Evolutionary conservation across 2,797 vertebrate genomes (phyloP).

Genomic region (Acropternis orthonyx): DNA sequence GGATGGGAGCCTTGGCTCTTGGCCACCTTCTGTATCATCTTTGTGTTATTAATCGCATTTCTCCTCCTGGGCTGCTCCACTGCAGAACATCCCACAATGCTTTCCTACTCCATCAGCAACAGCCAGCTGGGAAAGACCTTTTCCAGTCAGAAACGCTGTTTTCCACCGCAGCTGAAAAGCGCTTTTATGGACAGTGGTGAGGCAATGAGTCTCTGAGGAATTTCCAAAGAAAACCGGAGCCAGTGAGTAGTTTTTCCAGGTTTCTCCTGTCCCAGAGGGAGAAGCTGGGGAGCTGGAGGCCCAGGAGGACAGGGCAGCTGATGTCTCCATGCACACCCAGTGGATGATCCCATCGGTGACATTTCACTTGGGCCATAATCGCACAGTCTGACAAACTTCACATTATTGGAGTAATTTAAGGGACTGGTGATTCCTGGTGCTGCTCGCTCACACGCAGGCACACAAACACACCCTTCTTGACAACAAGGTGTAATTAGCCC

Average conservation of each 20-base stretch:
- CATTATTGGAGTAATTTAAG: neutral
- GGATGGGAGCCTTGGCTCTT: neutral
- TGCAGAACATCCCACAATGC: neutral
- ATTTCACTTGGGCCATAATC: neutral
- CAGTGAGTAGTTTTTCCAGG: neutral
- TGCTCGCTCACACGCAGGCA: fast-evolving
- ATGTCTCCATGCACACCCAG: neutral
- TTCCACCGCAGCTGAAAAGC: conserved; percentile 13
- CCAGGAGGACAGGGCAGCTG: neutral
- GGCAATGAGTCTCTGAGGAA: neutral
- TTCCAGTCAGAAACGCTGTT: neutral
- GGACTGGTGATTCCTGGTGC: neutral
- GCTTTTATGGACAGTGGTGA: conserved; percentile 11
- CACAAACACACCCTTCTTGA: neutral
- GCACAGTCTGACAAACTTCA: neutral
- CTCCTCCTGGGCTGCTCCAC: neutral
- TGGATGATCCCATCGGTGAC: neutral
- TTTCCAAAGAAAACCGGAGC: neutral
- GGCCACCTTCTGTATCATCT: neutral
- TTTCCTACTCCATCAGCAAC: neutral
- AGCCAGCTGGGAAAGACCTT: conserved; percentile 33
- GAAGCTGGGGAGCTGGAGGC: neutral
- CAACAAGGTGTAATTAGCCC: conserved; percentile 40
- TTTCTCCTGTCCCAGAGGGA: neutral
- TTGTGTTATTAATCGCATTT: neutral